phyloP scores from a whole-genome alignment of 2,797 vertebrate genomes.

The Pogonophryne albipinna region DNA sequence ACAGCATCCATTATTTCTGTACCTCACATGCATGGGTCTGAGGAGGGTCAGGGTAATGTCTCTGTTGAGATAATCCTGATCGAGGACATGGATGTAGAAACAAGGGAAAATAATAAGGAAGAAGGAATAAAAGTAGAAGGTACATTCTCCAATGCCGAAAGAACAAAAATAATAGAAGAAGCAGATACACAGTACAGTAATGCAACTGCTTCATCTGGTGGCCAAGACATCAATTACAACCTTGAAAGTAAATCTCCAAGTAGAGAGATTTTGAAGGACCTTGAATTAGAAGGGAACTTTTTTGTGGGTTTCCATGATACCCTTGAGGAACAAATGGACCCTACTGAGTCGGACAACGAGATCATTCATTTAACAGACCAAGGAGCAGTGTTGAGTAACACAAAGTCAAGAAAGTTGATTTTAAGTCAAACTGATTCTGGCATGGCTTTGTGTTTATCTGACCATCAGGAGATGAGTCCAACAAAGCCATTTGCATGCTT shows the following conservation, averaged over 20 bases:
- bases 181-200: not conserved
- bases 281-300: not conserved
- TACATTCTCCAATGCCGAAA: too few relatives aligned
- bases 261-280: constrained; percentile 15
- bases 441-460: constrained; percentile 11
- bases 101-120: not conserved
- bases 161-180: not conserved
- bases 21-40: not conserved
- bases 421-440: constrained; percentile 31
- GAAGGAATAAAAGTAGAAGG: not conserved
- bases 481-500: not conserved
- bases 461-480: constrained; percentile 13
- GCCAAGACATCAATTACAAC: not conserved
- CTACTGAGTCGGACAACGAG: not conserved
- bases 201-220: not conserved
- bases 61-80: not conserved
- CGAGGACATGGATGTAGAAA: not conserved
- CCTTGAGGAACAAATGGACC: not conserved
- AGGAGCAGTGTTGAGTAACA: not conserved
- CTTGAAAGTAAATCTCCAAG: not conserved
- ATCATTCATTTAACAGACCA: not conserved
- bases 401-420: constrained; percentile 1
- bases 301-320: not conserved
- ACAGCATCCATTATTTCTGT: not conserved
- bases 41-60: not conserved